Evolutionary conservation across 92 coral and sea anemone genomes (phyloP), one percentile per base, ranked within the genome.

Genomic region (Bergia puertoricense): DNA sequence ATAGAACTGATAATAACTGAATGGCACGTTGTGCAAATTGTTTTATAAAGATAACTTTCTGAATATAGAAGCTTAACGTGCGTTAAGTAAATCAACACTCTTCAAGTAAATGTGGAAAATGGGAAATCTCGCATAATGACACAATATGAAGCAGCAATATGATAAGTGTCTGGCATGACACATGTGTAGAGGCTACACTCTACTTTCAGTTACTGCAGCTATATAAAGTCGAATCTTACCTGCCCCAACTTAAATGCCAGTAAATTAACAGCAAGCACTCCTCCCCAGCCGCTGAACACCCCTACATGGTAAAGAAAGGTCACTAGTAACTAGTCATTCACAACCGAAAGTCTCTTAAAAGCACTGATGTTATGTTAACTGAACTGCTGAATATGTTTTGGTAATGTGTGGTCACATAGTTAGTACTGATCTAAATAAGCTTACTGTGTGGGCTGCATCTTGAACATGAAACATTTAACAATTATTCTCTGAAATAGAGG

Each of bases 261-360:
- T 18, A 95, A 90, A 54, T 95, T 95, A 66, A 95, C 98, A 54
- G 98, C 98, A 23, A 95, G 91, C 15, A 93, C 98, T 46, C 96
- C 98, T 43, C 98, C 98, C 98, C 98, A 95, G 62, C 98, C 98
- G 81, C 98, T 95, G 84, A 95, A 95, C 45, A 95, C 98, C 44
- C 98, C 98, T 94, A n/a, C 5, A 23, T 44, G 77, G 42, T n/a
- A 77, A 13, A 62, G 30, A 16, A 2, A 59, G 68, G 15, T n/a
- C 8, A 15, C 16, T 3, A 18, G 2, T 54, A 54, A 54, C 16
- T 54, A 54, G 59, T 54, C 18, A 54, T 11, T 54, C 40, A 30
- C 23, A 71, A 71, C 11, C 3, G 0, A 68, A 20, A 10, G 39
- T n/a, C 36, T 71, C 39, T 30, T 23, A 6, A 23, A 23, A 71